Evolutionary conservation across 2,113 vertebrate genomes (phyloP), one percentile per base, ranked within the genome.

Genomic region (Grus americana): DNA sequence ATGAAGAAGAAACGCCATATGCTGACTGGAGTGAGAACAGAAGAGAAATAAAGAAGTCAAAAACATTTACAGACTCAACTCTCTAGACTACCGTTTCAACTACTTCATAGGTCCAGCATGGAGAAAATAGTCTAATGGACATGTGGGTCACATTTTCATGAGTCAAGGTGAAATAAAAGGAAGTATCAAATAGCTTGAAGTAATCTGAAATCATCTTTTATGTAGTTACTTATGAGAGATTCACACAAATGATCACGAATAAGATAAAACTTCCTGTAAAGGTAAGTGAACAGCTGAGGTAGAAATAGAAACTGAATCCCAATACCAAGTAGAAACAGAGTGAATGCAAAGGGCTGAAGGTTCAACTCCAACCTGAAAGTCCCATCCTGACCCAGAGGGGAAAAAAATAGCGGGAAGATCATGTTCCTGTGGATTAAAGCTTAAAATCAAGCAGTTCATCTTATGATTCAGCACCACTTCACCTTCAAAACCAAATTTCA

Each of bases 351-450:
- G 18, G 32, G 11, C 61, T 63, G 16, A 20, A 81, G 24, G 34
- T 80, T 89, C 63, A 76, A 27, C 23, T 84, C 21, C 59, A 84
- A 62, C 17, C 49, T 47, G 14, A 22, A 86, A 91, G 52, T 63
- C 26, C 49, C 38, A 78, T 55, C 22, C 50, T 58, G 50, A 67
- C 10, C 4, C 50, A 68, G 8, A 0, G 0, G 20, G 12, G 6
- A 10, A 21, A 61, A 79, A n/a, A 46, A 15, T 0, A 72, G 36
- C 3, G 7, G 15, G 30, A 54, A 88, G 36, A 58, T 12, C 7
- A 79, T 1, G 4, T 2, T 65, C 30, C 34, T 46, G 34, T 52
- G 49, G 18, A 83, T 76, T n/a, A 88, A 76, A 76, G 59, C 24
- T 81, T 76, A 95, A 93, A 90, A 79, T 36, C 8, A 71, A 93